These are phyloP conservation scores for Hormiphora californensis DNA, from an alignment of 37 sponge, comb jelly and placozoan genomes.

Conservation along the genomic window DNA sequence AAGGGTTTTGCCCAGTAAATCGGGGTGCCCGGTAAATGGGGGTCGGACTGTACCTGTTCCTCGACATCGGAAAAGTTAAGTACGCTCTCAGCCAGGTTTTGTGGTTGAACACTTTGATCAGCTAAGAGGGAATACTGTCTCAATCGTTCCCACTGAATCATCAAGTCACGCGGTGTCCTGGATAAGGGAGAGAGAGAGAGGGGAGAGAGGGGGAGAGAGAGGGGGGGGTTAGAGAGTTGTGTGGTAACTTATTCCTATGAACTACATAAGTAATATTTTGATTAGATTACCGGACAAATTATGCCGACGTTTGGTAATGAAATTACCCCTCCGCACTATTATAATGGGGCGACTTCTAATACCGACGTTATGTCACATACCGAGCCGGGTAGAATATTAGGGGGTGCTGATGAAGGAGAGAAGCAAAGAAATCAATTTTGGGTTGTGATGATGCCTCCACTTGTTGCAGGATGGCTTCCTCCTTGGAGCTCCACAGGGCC, in stretches of 20 bases:
- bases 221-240: too few species aligned
- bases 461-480: constrained; percentile 40
- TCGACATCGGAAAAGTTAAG: constrained; percentile 49
- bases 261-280: background rate
- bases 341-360: too few species aligned
- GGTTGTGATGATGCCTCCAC: constrained; percentile 55
- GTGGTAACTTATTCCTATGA: background rate
- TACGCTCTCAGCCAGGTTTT: constrained; percentile 13
- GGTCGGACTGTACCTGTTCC: constrained; percentile 33
- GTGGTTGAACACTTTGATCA: constrained; percentile 38
- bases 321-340: too few species aligned
- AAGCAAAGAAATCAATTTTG: constrained; percentile 32
- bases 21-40: too few species aligned
- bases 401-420: constrained; percentile 45
- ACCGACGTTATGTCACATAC: background rate
- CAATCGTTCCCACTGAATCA: constrained; percentile 35
- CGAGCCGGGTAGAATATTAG: constrained; percentile 32
- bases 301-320: too few species aligned
- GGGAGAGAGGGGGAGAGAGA: too few species aligned
- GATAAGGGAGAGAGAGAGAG: background rate
- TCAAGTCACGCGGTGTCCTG: constrained; percentile 46
- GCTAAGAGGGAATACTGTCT: constrained; percentile 42
- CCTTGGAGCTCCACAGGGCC: constrained; percentile 42
- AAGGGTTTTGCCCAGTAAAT: too few species aligned
- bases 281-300: background rate